Percentiles rank a stretch among this genome's conserved stretches.
These are phyloP conservation scores for Suricata suricatta DNA, from an alignment of 2,113 vertebrate species.

Conservation along the genomic window DNA sequence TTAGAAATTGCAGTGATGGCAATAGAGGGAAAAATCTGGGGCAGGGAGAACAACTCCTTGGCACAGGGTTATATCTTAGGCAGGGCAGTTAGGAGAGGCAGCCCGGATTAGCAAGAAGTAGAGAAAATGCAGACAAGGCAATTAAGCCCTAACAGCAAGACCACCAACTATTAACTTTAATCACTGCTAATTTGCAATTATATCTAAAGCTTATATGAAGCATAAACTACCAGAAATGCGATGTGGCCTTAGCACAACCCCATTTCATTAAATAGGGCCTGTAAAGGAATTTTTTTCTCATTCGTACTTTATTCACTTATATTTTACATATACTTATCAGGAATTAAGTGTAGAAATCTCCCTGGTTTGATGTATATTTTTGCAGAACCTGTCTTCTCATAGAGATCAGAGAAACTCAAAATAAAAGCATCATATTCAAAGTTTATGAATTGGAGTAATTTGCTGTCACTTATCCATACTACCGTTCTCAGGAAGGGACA, in stretches of 20 bases:
- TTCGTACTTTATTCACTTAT: neutral
- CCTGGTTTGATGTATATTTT: neutral
- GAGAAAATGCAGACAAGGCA: neutral
- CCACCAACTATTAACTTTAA: neutral
- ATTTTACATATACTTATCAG: constrained; percentile 21
- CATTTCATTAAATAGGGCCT: neutral
- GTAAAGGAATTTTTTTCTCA: constrained; percentile 34
- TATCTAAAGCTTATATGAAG: neutral
- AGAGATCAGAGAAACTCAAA: constrained; percentile 55
- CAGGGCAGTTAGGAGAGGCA: neutral
- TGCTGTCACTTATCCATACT: constrained; percentile 70
- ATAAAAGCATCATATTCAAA: constrained; percentile 66
- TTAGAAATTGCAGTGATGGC: neutral
- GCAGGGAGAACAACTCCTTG: neutral
- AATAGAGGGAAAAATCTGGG: neutral
- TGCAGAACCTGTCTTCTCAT: constrained; percentile 9
- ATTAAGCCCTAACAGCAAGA: neutral
- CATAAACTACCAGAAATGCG: neutral
- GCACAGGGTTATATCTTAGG: neutral
- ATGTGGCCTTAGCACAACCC: neutral
- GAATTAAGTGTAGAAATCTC: constrained; percentile 34
- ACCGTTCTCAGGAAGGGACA: constrained; percentile 65
- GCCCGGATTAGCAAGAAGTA: neutral
- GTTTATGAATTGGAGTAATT: constrained; percentile 76
- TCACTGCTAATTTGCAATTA: neutral